Base-by-base conservation (phyloP, 2,797 vertebrate genomes). In the Eurystomus glaucurus region DNA sequence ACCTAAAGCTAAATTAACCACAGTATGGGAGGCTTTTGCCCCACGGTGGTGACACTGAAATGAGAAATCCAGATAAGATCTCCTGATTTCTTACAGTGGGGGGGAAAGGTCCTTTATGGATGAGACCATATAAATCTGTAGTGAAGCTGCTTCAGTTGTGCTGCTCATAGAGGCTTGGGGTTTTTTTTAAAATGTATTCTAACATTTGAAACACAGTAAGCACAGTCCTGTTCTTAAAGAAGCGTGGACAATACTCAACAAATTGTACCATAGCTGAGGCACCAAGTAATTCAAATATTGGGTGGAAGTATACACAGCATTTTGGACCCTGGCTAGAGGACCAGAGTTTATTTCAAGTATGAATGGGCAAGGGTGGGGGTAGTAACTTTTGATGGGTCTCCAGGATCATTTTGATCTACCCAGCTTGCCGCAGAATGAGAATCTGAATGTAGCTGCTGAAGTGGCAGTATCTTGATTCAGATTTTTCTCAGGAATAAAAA, bases 401-500 rank as follows among this genome's bases (percentile, higher is more conserved):
- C 10, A 54, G 52, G 43, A 43, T 46, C 14, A 5, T 60, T 69
- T 72, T 66, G 46, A 20, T 79, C 62, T 46, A 74, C 26, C 28
- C 52, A 77, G 11, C 5, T 2, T 87, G 26, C 54, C 74, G 78
- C 55, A 83, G 60, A 26, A 51, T 4, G 31, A 48, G 48, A 35
- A 71, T 2, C 1, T 75, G 65, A 52, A 43, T 2, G 18, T 39
- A 90, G 71, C 79, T 88, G 72, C 79, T 74, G 64, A 8, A 71
- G 57, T 28, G 60, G 48, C 55, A 68, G 16, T 16, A 9, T 16
- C 11, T 29, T 33, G 22, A 25, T 37, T 75, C 57, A 14, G 39
- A 21, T 57, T 92, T 80, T 93, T 74, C 41, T 88, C 65, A 78
- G 88, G 48, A 86, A 88, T 57, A 85, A 74, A 16, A 88, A 68